A percentile compares a stretch with the other conserved stretches of the same genome.
Evolutionary conservation across 2,113 vertebrate species (phyloP).

Genomic region (Coturnix japonica): DNA sequence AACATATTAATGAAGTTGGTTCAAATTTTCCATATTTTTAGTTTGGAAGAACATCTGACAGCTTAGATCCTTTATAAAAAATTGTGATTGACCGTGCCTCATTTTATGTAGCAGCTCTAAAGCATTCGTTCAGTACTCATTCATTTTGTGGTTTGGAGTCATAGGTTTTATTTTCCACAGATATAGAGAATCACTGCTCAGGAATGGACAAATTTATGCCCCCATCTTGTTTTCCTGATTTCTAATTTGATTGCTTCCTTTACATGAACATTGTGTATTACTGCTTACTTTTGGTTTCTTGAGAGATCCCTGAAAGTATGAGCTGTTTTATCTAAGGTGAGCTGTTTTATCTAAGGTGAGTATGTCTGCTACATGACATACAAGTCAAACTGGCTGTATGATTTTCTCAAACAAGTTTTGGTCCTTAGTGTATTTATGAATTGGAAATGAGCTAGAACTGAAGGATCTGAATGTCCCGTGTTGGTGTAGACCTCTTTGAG

Average conservation of each 20-base stretch:
- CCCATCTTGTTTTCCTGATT: neutral
- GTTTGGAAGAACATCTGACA: neutral
- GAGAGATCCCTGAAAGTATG: neutral
- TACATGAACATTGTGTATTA: neutral
- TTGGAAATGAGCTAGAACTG: neutral
- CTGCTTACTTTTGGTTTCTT: neutral
- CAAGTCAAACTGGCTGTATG: neutral
- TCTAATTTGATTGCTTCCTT: conserved; percentile 11
- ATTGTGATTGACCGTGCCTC: neutral
- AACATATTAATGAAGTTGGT: neutral
- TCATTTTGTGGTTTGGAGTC: conserved; percentile 14
- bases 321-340: neutral
- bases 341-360: neutral
- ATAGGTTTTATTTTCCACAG: conserved; percentile 13
- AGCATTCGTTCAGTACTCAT: neutral
- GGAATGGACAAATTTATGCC: conserved; percentile 24
- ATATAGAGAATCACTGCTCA: neutral
- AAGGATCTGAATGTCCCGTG: neutral
- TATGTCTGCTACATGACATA: neutral
- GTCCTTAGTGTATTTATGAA: neutral
- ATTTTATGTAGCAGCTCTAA: neutral
- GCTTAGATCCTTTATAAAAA: neutral
- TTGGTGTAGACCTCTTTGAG: neutral
- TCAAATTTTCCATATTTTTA: neutral
- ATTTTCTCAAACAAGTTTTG: neutral